A percentile compares a stretch with the other conserved stretches of the same genome.
Evolutionary conservation across 2,797 vertebrate genomes (phyloP).

Genomic region (Arnoldichthys spilopterus): DNA sequence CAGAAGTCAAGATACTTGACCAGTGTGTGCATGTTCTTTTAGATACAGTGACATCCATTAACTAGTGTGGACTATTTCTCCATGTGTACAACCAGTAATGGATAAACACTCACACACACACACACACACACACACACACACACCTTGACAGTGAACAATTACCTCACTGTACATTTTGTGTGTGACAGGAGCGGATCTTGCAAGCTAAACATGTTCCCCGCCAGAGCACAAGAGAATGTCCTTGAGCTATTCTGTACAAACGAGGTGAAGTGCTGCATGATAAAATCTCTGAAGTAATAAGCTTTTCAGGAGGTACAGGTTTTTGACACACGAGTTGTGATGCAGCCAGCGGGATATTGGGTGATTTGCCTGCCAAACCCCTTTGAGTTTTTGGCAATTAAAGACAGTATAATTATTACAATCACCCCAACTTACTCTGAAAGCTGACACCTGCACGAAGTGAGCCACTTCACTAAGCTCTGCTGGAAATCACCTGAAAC

Average conservation of each 20-base stretch:
- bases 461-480: slow-evolving; percentile 20
- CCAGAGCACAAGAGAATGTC: slow-evolving; percentile 38
- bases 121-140: slow-evolving; percentile 37
- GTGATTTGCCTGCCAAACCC: slow-evolving; percentile 42
- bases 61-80: slow-evolving; percentile 34
- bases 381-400: slow-evolving; percentile 36
- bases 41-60: slow-evolving; percentile 29
- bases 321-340: slow-evolving; percentile 32
- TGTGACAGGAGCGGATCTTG: slow-evolving; percentile 42
- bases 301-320: slow-evolving; percentile 9
- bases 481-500: slow-evolving; percentile 35
- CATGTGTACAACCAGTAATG: not conserved
- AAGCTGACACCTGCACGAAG: slow-evolving; percentile 48
- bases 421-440: slow-evolving; percentile 41
- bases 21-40: slow-evolving; percentile 34
- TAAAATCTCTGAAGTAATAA: slow-evolving; percentile 46
- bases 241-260: slow-evolving; percentile 43
- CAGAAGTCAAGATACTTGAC: slow-evolving; percentile 24
- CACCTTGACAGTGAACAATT: slow-evolving; percentile 56
- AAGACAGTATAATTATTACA: slow-evolving; percentile 58
- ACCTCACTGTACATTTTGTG: slow-evolving; percentile 38
- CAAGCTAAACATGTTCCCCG: slow-evolving; percentile 46
- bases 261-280: slow-evolving; percentile 26
- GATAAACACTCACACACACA: not conserved
- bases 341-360: slow-evolving; percentile 31